phyloP scores from a whole-genome alignment of 2,113 vertebrate genomes.

The Rhinopomastus cyanomelas region DNA sequence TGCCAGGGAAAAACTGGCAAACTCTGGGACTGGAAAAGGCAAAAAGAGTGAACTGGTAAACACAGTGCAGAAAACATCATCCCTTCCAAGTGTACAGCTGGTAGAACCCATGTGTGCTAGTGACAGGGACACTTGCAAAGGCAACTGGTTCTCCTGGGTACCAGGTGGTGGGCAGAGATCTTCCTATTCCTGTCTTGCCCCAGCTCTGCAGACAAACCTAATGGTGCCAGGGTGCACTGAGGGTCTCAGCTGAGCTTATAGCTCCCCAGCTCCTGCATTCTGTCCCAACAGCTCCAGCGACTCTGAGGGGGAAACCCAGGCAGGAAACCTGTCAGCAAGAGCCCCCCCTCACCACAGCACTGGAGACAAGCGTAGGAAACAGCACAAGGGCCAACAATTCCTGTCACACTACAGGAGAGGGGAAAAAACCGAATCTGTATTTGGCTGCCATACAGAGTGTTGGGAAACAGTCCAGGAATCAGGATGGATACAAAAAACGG shows the following conservation, averaged over 20 bases:
- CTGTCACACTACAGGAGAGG: neutral
- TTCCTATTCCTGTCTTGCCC: neutral
- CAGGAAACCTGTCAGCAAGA: conserved; percentile 11
- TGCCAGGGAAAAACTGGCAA: neutral
- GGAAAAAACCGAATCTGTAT: neutral
- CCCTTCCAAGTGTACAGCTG: neutral
- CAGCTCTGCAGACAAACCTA: neutral
- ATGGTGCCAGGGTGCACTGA: neutral
- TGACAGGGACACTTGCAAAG: neutral
- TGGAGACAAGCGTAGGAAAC: neutral
- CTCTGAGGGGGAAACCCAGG: neutral
- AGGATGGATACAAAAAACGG: neutral
- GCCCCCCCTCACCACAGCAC: neutral
- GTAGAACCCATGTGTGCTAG: neutral
- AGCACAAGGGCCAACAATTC: conserved; percentile 24
- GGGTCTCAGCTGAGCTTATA: neutral
- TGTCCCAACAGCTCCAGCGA: neutral
- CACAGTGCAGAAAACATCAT: neutral
- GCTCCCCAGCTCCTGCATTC: neutral
- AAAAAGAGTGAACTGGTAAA: neutral
- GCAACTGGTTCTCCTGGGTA: neutral
- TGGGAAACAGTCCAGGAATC: conserved; percentile 1
- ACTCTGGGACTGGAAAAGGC: neutral
- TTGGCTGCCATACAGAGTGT: neutral
- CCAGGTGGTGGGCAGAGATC: neutral